Evolutionary conservation across 2,888 invertebrate genomes (phyloP), one percentile per base, ranked within the genome.

Genomic region (Operophtera brumata): DNA sequence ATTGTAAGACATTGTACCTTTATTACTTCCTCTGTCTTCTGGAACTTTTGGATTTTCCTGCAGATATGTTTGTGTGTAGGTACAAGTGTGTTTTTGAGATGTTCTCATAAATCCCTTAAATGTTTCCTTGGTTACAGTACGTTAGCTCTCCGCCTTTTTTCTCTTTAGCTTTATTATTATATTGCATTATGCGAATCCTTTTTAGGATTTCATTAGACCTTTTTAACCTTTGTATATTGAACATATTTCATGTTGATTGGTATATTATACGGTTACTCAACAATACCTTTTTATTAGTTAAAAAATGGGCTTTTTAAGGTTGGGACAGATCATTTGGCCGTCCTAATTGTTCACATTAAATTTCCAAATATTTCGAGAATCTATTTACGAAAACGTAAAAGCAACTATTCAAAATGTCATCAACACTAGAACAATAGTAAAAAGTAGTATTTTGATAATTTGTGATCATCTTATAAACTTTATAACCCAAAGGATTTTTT

Each of bases 111-210:
- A 65, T 64, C 62, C 62, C 45, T 59, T 59, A 62, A 65, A 65
- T 65, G 65, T 65, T 65, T 64, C 62, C 64, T 64, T 57, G 57
- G 64, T 59, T 64, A 62, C 60, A 59, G 58, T 60, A 56, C 63
- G 62, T 64, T 64, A 60, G 59, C 62, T 60, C 54, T 59, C 47
- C 49, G 56, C 56, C 56, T 65, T 65, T 20, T 62, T 61, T 61
- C 59, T 57, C 54, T 59, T 40, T 56, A 57, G 47, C 54, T 61
- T 65, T 64, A 65, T 64, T 63, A 57, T 54, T 54, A 47, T 53
- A 56, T 59, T 61, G 52, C 53, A 58, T 62, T 61, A 62, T 62
- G 58, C 41, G 52, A 48, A 59, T 59, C 47, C 57, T 54, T 61
- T 62, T 59, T 56, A 59, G 53, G 57, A 54, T 61, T 62, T 65